phyloP scores from a whole-genome alignment of 2,888 invertebrate species.

The Amblyjoppa fuscipennis region DNA sequence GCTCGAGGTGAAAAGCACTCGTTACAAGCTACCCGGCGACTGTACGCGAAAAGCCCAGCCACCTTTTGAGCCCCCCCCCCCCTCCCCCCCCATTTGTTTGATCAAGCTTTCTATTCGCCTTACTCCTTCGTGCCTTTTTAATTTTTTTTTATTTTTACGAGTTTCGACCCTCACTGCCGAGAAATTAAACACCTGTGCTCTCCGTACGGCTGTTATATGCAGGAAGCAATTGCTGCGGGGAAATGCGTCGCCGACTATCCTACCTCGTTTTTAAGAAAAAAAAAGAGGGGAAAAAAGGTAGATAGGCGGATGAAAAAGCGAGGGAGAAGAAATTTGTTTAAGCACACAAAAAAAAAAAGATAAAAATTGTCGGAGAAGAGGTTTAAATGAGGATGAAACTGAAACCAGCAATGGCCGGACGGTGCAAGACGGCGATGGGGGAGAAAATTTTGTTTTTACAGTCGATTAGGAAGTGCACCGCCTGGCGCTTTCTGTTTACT shows the following conservation, averaged over 20 bases:
- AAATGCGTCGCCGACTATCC: constrained; percentile 47
- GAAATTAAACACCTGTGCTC: constrained; percentile 60
- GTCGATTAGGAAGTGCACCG: neutral
- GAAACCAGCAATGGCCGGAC: neutral
- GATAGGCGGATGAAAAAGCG: constrained; percentile 13
- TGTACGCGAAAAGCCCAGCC: constrained; percentile 29
- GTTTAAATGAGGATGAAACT: neutral
- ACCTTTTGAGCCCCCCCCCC: constrained; percentile 55
- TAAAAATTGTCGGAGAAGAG: neutral
- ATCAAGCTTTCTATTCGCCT: constrained; percentile 59
- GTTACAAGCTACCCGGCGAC: constrained; percentile 47
- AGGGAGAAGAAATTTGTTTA: constrained; percentile 48
- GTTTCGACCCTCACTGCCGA: constrained; percentile 34
- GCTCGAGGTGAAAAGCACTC: constrained; percentile 59
- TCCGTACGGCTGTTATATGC: constrained; percentile 26
- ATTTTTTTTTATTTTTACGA: constrained; percentile 32
- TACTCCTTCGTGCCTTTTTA: constrained; percentile 22
- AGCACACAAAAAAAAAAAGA: neutral
- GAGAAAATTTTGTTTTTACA: neutral
- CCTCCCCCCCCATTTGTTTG: constrained; percentile 65
- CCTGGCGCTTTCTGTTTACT: neutral
- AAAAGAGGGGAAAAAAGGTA: neutral
- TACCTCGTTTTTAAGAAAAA: constrained; percentile 5
- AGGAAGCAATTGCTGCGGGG: constrained; percentile 27
- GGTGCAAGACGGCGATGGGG: neutral